A percentile compares a stretch with the other conserved stretches of the same genome.
phyloP scores from a whole-genome alignment of 2,797 vertebrate species.

The Clangula hyemalis region DNA sequence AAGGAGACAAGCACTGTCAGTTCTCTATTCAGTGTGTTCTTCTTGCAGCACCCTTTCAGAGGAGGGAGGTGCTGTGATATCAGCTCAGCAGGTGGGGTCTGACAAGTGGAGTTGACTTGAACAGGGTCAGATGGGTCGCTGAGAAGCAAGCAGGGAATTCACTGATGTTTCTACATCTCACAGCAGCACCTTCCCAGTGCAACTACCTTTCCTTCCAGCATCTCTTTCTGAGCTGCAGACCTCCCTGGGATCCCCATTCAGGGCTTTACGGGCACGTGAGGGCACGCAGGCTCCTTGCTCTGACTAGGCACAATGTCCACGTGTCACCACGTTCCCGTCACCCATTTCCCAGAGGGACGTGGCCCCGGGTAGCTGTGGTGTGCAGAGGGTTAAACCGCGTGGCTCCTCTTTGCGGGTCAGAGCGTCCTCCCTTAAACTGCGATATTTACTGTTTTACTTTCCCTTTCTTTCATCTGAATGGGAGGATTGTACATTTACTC shows the following conservation, averaged over 20 bases:
- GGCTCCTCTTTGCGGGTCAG: constrained; percentile 61
- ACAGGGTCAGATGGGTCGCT: not conserved
- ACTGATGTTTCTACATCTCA: rapidly evolving
- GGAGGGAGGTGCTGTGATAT: not conserved
- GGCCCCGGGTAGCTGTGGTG: rapidly evolving
- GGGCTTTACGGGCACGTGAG: not conserved
- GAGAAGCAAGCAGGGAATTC: rapidly evolving
- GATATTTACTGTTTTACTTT: constrained; percentile 75
- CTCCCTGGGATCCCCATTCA: not conserved
- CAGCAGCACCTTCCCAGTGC: not conserved
- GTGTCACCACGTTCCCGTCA: not conserved
- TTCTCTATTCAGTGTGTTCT: not conserved
- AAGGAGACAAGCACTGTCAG: rapidly evolving
- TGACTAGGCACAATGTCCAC: not conserved
- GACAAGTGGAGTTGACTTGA: not conserved
- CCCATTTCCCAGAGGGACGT: rapidly evolving
- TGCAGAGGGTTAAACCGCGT: constrained; percentile 47
- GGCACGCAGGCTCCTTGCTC: not conserved
- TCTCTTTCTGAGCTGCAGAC: not conserved
- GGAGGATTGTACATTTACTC: constrained; percentile 72
- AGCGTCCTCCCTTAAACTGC: constrained; percentile 61
- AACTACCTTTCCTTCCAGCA: not conserved
- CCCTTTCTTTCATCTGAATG: constrained; percentile 75
- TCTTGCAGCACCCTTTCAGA: not conserved
- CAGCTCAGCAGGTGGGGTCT: not conserved